Conservation (phyloP, 2,113 vertebrate species). For the Labrus mixtus region DNA sequence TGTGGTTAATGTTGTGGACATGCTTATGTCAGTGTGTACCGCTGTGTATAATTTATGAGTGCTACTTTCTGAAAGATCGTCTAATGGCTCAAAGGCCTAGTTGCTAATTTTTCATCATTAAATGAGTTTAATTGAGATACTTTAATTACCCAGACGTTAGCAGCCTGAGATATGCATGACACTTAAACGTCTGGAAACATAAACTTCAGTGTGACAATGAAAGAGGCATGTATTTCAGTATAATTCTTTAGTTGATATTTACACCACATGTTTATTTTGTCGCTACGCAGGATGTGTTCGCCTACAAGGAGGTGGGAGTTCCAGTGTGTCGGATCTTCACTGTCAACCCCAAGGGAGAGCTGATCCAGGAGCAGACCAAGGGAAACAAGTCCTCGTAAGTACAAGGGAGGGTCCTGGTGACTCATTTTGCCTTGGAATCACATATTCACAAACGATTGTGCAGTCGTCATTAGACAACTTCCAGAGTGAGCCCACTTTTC, state of each 20-base stretch:
- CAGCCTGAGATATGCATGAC: no score
- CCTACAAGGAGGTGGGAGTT: constrained; percentile 97
- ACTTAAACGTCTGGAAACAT: no score
- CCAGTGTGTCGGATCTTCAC: constrained; percentile 96
- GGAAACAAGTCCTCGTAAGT: constrained; percentile 99
- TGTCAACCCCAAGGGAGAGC: constrained; percentile 97
- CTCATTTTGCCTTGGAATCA: no score
- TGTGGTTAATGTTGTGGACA: constrained; percentile 44
- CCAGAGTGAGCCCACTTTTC: no score
- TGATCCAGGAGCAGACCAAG: constrained; percentile 97
- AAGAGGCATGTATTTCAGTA: no score
- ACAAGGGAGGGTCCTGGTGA: background rate
- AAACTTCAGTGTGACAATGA: no score
- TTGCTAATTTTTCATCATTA: no score
- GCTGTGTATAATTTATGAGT: constrained; percentile 20
- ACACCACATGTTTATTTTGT: constrained; percentile 21
- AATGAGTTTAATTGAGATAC: background rate
- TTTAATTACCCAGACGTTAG: no score
- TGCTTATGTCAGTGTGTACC: constrained; percentile 34
- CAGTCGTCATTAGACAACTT: no score
- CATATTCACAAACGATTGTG: no score
- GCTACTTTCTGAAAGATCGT: constrained; percentile 8
- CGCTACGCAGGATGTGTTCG: constrained; percentile 91
- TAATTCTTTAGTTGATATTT: background rate
- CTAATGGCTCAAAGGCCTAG: background rate